Conservation (phyloP, 1,140 invertebrate species). For the Cotesia vestalis region DNA sequence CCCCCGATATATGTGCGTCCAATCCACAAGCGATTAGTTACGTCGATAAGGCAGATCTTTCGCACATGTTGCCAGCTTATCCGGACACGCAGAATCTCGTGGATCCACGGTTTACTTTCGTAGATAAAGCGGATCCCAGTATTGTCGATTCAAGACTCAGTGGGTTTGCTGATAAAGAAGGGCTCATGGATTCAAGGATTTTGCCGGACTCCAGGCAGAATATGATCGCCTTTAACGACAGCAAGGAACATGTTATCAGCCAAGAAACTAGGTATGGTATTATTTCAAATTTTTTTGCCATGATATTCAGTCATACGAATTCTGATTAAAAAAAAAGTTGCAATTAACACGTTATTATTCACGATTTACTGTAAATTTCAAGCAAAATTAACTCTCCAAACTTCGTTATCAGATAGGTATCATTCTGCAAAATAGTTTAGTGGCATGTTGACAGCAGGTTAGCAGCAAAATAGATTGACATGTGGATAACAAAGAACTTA, state of each 20-base stretch:
- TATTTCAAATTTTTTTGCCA: not conserved
- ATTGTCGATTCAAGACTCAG: slow-evolving; percentile 60
- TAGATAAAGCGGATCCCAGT: slow-evolving; percentile 58
- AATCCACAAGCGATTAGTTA: slow-evolving; percentile 64
- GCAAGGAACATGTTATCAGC: slow-evolving; percentile 52
- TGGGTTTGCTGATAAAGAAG: slow-evolving; percentile 63
- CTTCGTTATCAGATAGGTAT: no score
- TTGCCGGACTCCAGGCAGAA: slow-evolving; percentile 61
- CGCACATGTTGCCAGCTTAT: slow-evolving; percentile 62
- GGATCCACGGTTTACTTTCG: slow-evolving; percentile 55
- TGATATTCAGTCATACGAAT: no score
- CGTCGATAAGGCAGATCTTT: slow-evolving; percentile 62
- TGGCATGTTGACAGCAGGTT: no score
- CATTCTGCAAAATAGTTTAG: no score
- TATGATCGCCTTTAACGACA: slow-evolving; percentile 61
- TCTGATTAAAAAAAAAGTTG: no score
- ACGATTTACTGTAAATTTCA: no score
- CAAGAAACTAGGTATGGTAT: slow-evolving; percentile 56
- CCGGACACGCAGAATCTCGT: slow-evolving; percentile 53
- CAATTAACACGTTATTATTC: no score
- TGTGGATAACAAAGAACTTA: no score
- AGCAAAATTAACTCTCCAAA: no score
- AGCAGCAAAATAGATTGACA: no score
- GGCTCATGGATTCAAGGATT: slow-evolving; percentile 61
- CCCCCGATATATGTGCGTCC: slow-evolving; percentile 63